These are phyloP conservation scores for Potorous gilbertii DNA, from an alignment of 2,797 vertebrate species.

Conservation along the genomic window DNA sequence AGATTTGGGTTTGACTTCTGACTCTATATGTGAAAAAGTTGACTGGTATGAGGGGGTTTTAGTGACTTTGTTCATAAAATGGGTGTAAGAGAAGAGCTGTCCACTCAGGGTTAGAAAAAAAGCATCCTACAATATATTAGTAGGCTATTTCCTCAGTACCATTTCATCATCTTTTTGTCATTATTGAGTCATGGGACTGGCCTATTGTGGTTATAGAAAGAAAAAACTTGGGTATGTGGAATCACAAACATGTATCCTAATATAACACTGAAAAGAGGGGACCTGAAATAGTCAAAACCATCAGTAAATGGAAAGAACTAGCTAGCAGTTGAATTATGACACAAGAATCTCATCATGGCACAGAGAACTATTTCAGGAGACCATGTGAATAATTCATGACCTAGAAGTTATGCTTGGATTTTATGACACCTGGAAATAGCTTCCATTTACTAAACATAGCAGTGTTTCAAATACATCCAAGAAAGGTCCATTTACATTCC, in stretches of 20 bases:
- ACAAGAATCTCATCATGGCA: not conserved
- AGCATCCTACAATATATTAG: not conserved
- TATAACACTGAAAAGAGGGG: not conserved
- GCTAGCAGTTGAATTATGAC: not conserved
- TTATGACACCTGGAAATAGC: not conserved
- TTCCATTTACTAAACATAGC: not conserved
- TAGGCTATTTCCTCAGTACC: not conserved
- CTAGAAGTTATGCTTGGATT: not conserved
- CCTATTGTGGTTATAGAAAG: not conserved
- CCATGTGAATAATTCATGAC: not conserved
- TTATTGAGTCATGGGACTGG: not conserved
- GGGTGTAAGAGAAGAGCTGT: not conserved
- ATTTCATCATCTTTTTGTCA: not conserved
- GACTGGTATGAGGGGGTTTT: not conserved
- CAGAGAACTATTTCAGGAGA: not conserved
- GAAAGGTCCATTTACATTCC: not conserved
- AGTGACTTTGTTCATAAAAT: slow-evolving; percentile 29
- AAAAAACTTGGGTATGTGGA: not conserved
- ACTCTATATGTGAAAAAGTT: not conserved
- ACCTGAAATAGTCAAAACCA: not conserved
- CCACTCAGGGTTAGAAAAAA: not conserved
- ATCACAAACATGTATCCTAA: not conserved
- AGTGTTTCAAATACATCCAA: not conserved
- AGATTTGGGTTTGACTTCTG: not conserved
- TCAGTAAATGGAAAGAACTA: not conserved